A percentile compares a stretch with the other conserved stretches of the same genome.
Evolutionary conservation across 2,888 invertebrate species (phyloP).

Genomic region (Tipula confusa): DNA sequence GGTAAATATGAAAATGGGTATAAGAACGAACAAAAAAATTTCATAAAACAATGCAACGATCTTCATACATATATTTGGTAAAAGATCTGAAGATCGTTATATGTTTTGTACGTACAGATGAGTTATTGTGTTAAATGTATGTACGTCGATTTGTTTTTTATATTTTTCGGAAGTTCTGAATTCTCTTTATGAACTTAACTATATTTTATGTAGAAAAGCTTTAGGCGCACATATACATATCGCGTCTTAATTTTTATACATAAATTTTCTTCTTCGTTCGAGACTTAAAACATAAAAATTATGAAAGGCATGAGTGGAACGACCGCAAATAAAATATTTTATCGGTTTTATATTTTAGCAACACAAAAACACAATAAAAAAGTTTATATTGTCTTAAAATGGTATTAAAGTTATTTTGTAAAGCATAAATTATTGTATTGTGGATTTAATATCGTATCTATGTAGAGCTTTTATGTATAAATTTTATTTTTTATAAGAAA

Average conservation of each 20-base stretch:
- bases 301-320: constrained; percentile 16
- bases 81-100: no score
- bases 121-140: constrained; percentile 20
- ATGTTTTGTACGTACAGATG: no score
- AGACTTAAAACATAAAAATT: neutral
- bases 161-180: constrained; percentile 3
- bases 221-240: constrained; percentile 25
- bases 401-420: constrained; percentile 12
- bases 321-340: constrained; percentile 20
- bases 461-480: neutral
- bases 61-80: neutral
- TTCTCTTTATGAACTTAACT: constrained; percentile 12
- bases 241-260: neutral
- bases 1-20: neutral
- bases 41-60: neutral
- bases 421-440: neutral
- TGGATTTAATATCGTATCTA: neutral
- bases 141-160: neutral
- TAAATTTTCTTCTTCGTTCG: constrained; percentile 6
- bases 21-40: neutral
- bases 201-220: neutral
- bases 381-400: constrained; percentile 20
- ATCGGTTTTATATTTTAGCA: constrained; percentile 25
- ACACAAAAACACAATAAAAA: constrained; percentile 12
- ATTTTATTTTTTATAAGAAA: neutral